Conservation (phyloP, 1,140 invertebrate species). For the Drosophila auraria region DNA sequence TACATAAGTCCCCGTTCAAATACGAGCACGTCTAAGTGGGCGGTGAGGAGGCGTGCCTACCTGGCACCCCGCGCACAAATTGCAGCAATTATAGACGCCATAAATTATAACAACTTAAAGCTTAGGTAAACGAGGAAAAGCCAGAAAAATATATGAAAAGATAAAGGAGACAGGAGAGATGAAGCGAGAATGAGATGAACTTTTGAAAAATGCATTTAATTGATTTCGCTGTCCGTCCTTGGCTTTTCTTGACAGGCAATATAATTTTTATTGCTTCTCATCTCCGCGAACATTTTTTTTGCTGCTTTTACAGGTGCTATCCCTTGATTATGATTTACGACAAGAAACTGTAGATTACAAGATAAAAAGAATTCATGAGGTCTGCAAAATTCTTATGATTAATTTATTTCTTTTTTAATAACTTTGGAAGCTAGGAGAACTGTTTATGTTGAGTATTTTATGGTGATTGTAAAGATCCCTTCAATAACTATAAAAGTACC, state of each 20-base stretch:
- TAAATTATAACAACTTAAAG: conserved; percentile 74
- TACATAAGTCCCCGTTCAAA: conserved; percentile 59
- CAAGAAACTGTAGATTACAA: not conserved
- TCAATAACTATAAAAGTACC: not conserved
- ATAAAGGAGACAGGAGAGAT: not conserved
- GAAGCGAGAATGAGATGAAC: conserved; percentile 22
- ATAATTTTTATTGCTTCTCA: conserved; percentile 43
- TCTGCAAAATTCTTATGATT: not conserved
- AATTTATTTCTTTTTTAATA: not conserved
- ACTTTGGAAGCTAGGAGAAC: not conserved
- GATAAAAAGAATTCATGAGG: not conserved
- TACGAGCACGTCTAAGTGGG: conserved; percentile 34
- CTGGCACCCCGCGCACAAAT: conserved; percentile 55
- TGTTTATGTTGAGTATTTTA: not conserved
- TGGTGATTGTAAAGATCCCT: not conserved
- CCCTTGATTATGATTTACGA: conserved; percentile 27
- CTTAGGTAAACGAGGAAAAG: conserved; percentile 41
- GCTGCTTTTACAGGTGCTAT: conserved; percentile 8
- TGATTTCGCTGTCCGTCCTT: conserved; percentile 60
- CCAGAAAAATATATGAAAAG: not conserved
- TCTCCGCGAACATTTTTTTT: not conserved
- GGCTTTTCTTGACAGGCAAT: conserved; percentile 37
- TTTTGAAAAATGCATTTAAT: conserved; percentile 71
- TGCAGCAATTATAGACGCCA: conserved; percentile 81
- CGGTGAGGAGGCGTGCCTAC: not conserved